These are phyloP conservation scores for Cephalotes varians DNA, from an alignment of 2,888 invertebrate genomes.

Conservation along the genomic window DNA sequence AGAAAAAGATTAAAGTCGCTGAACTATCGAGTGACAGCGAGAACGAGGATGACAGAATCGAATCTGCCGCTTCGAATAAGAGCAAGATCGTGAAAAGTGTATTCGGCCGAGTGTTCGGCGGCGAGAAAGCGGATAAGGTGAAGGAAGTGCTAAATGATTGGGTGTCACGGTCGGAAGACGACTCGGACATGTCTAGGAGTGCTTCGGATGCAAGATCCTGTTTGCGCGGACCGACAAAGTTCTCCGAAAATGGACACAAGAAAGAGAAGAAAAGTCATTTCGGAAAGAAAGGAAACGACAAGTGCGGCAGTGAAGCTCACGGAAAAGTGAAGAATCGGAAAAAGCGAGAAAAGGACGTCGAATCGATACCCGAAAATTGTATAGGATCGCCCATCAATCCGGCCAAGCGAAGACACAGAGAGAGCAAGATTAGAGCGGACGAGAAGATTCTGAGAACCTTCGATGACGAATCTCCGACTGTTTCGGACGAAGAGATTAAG, in stretches of 20 bases:
- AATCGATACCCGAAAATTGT: conserved; percentile 25
- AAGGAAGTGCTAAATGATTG: conserved; percentile 83
- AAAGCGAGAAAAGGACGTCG: conserved; percentile 26
- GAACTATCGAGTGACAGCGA: conserved; percentile 74
- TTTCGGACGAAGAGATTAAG: conserved; percentile 53
- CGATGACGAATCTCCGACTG: conserved; percentile 75
- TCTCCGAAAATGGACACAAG: conserved; percentile 40
- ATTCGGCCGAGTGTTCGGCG: conserved; percentile 82
- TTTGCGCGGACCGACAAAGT: conserved; percentile 1
- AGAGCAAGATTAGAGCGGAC: conserved; percentile 83
- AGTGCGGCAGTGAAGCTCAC: conserved; percentile 15
- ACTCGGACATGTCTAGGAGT: conserved; percentile 70
- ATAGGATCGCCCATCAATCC: background rate
- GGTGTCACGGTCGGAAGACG: conserved; percentile 82
- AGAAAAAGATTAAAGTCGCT: conserved; percentile 53
- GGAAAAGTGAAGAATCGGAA: conserved; percentile 47
- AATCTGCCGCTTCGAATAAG: conserved; percentile 76
- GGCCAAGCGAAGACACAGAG: conserved; percentile 73
- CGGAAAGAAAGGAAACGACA: conserved; percentile 58
- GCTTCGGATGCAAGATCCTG: conserved; percentile 22
- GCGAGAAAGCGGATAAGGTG: conserved; percentile 82
- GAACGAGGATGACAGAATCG: conserved; percentile 71
- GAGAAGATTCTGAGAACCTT: conserved; percentile 82
- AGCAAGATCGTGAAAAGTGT: conserved; percentile 83
- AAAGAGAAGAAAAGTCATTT: conserved; percentile 54